Conservation (phyloP, 2,113 vertebrate genomes). For the Oreochromis aureus region DNA sequence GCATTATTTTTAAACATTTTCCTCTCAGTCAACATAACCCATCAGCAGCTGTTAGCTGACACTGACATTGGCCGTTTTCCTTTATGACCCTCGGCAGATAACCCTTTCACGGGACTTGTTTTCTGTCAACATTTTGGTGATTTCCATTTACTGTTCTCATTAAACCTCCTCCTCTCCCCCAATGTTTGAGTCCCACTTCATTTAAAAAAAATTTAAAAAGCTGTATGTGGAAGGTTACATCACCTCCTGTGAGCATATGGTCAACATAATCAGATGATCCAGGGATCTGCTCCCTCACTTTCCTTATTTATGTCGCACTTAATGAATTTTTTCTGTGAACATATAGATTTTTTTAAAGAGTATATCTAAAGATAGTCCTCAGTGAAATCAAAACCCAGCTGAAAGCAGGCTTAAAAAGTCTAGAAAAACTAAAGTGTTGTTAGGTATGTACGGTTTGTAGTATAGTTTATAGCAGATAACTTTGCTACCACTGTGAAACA, state of each 20-base stretch:
- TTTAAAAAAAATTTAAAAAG: background rate
- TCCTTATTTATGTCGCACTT: background rate
- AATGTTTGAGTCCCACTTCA: background rate
- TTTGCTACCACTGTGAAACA: background rate
- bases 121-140: background rate
- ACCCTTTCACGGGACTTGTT: background rate
- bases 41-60: background rate
- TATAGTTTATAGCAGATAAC: background rate
- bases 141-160: background rate
- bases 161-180: background rate
- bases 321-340: background rate
- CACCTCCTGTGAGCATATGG: conserved; percentile 2
- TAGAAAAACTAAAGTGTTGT: background rate
- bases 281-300: background rate
- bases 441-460: background rate
- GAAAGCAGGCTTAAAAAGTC: background rate
- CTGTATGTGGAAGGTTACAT: background rate
- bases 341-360: background rate
- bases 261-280: conserved; percentile 6
- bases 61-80: background rate
- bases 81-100: background rate
- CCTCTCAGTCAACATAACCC: background rate
- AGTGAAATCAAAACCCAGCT: background rate
- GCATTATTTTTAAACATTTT: background rate
- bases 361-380: background rate